Base-by-base conservation (phyloP, 2,888 invertebrate species). In the Drosophila longiperda region DNA sequence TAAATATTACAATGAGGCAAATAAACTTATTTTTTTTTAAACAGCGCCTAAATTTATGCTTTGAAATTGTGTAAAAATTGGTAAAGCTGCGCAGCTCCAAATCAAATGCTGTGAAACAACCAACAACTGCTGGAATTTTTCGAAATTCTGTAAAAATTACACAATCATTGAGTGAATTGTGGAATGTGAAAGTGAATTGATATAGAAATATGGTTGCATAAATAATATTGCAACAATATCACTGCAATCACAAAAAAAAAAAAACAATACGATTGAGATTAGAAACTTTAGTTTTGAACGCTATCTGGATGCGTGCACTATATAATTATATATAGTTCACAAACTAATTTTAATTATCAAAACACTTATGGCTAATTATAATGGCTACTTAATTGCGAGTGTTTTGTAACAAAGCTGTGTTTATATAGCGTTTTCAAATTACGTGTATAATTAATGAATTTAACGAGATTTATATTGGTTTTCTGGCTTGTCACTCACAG, bases 401-500 rank as follows among this genome's bases (percentile, higher is more conserved):
- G 1, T 15, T 45, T 15, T 15, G 15, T 8, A 23, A 45, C 23
- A 23, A 40, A 40, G 4, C 9, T 40, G n/a, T 9, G 1, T 9
- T 17, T 40, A n/a, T 40, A 9, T n/a, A 2, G 17, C 17, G 7
- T 17, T 7, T 26, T 26, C 4, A 29, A 29, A 29, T 29, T 7
- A 12, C 20, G 15, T 20, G 3, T 45, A 45, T 45, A 8, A 4
- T 45, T 15, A 45, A 7, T 45, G 26, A 45, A 26, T 45, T 12
- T 23, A 45, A 45, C 23, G 23, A 45, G 26, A 23, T 15, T 45
- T 45, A 1, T 23, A 8, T 23, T 45, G 8, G 54, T 9, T n/a
- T 63, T 52, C 23, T 26, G 53, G 59, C 36, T 50, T 58, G 48
- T 20, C 62, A 50, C 52, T 70, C 63, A 59, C 61, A 50, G 38